Base-by-base conservation (phyloP, 2,888 invertebrate species). In the Adineta ricciae region DNA sequence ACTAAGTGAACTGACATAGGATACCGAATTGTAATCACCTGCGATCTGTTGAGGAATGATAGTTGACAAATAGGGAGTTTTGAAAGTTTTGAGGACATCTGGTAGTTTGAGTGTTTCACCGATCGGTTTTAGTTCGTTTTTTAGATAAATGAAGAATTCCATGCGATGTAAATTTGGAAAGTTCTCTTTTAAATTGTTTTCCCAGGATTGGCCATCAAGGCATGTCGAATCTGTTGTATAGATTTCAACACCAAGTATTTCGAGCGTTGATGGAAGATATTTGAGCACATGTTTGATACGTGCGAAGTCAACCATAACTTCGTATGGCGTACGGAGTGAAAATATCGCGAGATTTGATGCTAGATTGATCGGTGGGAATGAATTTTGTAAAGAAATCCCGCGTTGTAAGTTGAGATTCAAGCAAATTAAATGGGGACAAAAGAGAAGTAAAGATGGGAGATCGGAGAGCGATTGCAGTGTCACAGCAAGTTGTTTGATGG, bases 81-180 rank as follows among this genome's bases (percentile, higher is more conserved):
- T 27, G 32, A 64, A 64, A 4, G 32, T 64, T 19, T 36, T 64
- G 4, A 64, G 1, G 0, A 64, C 7, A 3, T 32, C 2, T 64
- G 19, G 19, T 64, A 64, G 7, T 32, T 1, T 2, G 14, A 32
- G 7, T 27, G 19, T 0, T 64, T 64, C 16, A 2, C 1, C 1
- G 0, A 19, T 0, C 4, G 2, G 1, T 32, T 2, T 3, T 19
- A 19, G 1, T 16, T 27, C 64, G 27, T 3, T 3, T 2, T 19
- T 32, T 64, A 36, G 1, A 32, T 27, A 27, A 64, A 64, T 64
- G 2, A 36, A 32, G 19, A 64, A 64, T 16, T 64, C 64, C 4
- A 64, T 19, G 1, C 16, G 64, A 32, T 19, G 14, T 36, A 64
- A 64, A 2, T 36, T 5, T 32, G 32, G 64, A 19, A 64, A 19